Base-by-base conservation (phyloP, 2,888 invertebrate genomes). In the Platerodrilus igneus region DNA sequence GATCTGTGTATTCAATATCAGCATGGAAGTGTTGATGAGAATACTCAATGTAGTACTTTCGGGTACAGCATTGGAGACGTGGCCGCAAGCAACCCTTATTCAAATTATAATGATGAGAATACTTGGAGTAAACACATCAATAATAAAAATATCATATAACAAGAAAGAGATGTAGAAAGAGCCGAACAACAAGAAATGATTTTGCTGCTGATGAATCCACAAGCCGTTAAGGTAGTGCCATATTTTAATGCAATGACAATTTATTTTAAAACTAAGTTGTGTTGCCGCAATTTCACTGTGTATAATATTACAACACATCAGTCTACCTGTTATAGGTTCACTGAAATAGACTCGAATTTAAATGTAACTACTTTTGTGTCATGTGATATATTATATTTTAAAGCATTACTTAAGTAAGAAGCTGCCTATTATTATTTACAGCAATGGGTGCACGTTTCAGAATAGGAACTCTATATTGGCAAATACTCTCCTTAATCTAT, bases 211-310 rank as follows among this genome's bases (percentile, higher is more conserved):
- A 47, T 47, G 47, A 25, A 44, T 30, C 20, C 44, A 10, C 47
- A 44, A 31, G 47, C 43, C 2, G 42, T 46, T 2, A 47, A 44
- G 33, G 27, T 43, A 4, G 25, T 26, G 9, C 31, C 38, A 18
- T 26, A 6, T 8, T n/a, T 38, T 20, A 27, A 38, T 25, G 38
- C 37, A 7, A 37, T 18, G n/a, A 10, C 17, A 21, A 20, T 42
- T 14, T 45, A 42, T 18, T 45, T 42, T 16, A 45, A 42, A 32
- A 42, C 42, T 36, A 43, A 46, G 15, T 16, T 38, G 37, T 21
- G 27, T 2, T 34, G 32, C 21, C 51, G 53, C 30, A 52, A 53
- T 27, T 51, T 42, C 31, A 55, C 52, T 4, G 29, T 48, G 25
- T 48, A 33, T 21, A 38, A 38, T 14, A 20, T 38, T 10, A 29